phyloP scores from a whole-genome alignment of 2,888 invertebrate species.

The Meandrusa payeni region DNA sequence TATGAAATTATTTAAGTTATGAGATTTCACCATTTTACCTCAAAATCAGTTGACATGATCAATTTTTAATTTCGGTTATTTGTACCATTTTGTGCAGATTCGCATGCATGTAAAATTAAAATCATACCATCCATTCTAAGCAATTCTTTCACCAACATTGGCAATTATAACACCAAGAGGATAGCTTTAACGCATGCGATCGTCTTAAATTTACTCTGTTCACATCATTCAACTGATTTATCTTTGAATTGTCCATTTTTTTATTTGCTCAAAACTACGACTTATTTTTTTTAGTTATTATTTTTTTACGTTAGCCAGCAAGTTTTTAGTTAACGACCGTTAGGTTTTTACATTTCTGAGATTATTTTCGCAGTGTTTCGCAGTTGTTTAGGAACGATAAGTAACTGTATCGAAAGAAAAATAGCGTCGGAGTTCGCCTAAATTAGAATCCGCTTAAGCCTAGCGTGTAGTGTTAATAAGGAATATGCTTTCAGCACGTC shows the following conservation, averaged over 20 bases:
- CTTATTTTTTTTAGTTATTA: too few species aligned
- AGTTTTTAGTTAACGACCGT: too few species aligned
- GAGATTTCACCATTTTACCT: background rate
- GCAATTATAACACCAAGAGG: slow-evolving; percentile 1
- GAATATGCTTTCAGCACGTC: background rate
- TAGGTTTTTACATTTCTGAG: background rate
- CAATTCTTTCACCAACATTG: background rate
- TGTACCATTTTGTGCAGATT: background rate
- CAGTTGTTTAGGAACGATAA: background rate
- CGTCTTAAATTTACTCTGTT: background rate
- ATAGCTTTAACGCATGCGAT: slow-evolving; percentile 5
- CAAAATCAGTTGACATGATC: too few species aligned
- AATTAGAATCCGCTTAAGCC: too few species aligned
- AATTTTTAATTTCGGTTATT: background rate
- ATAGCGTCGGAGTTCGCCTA: slow-evolving; percentile 11
- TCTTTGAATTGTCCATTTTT: too few species aligned
- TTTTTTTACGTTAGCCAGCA: too few species aligned
- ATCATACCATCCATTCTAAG: background rate
- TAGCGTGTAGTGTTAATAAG: too few species aligned
- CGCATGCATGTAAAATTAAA: too few species aligned
- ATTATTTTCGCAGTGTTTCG: slow-evolving; percentile 1
- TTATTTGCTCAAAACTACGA: too few species aligned
- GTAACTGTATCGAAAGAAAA: background rate
- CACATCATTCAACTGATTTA: too few species aligned
- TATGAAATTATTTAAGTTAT: too few species aligned